Evolutionary conservation across 1,140 invertebrate species (phyloP).

Genomic region (Orchestia grillus): DNA sequence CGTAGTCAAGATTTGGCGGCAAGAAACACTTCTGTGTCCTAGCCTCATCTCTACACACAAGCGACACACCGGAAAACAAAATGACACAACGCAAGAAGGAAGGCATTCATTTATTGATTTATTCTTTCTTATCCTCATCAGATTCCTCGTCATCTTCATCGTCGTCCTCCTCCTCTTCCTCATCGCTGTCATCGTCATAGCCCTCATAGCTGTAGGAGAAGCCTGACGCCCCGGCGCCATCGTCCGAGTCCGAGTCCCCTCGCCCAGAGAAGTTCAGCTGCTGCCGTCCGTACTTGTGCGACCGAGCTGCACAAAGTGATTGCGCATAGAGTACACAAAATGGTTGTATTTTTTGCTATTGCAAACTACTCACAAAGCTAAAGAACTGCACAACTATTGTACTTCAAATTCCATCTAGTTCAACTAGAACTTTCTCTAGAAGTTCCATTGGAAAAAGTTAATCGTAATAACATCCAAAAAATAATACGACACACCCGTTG

Average conservation of each 20-base stretch:
- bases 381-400: too few species aligned
- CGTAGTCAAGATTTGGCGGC: too few species aligned
- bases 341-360: too few species aligned
- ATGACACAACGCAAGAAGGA: neutral
- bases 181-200: constrained; percentile 62
- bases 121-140: constrained; percentile 61
- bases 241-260: constrained; percentile 70
- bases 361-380: too few species aligned
- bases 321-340: too few species aligned
- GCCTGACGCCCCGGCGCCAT: constrained; percentile 69
- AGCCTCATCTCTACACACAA: neutral
- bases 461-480: too few species aligned
- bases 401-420: too few species aligned
- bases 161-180: constrained; percentile 68
- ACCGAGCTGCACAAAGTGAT: constrained; percentile 70
- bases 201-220: constrained; percentile 63
- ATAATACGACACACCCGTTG: too few species aligned
- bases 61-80: neutral
- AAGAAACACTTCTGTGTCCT: too few species aligned
- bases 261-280: constrained; percentile 71
- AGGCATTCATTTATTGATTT: neutral
- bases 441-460: too few species aligned
- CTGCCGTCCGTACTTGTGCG: constrained; percentile 73
- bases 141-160: constrained; percentile 69
- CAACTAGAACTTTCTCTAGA: too few species aligned